Evolutionary conservation across 1,140 invertebrate genomes (phyloP), one percentile per base, ranked within the genome.

Genomic region (Colletes gigas): DNA sequence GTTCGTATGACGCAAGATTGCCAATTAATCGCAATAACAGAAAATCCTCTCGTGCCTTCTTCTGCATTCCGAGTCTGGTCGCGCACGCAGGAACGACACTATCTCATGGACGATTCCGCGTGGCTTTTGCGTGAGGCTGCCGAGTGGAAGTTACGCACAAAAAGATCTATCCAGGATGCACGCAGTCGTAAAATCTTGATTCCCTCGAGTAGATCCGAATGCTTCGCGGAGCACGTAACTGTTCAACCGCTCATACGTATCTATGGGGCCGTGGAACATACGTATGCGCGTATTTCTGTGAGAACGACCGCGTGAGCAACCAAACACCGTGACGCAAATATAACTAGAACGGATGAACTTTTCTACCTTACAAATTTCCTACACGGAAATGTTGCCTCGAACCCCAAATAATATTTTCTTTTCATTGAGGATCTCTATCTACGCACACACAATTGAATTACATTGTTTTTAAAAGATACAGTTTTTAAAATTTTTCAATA

Each of bases 131-230:
- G 62, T 75, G 62, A 12, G 30, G 17, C 39, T 65, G 50, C 17
- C 62, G 62, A 55, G 73, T 55, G 62, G 73, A 66, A 55, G 62
- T 65, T 63, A 75, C 73, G 73, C 73, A 55, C 30, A 75, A 75
- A 75, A 75, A 75, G 73, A 75, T 75, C 73, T 44, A 75, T 75
- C 73, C 73, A 54, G 73, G 73, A 67, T 66, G 62, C 73, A 67
- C 73, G 62, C 73, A 67, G 73, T 75, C 73, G 73, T 75, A 75
- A 75, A 75, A 75, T 75, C 73, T 66, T 54, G 73, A 75, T 75
- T 65, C 73, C 50, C 73, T 66, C 50, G 73, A 75, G 73, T 55
- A 65, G 72, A 75, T 75, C 39, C 60, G 50, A 74, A 74, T 74
- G 72, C 60, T 39, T 63, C 55, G 60, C 41, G 72, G 21, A 50